phyloP scores from a whole-genome alignment of 2,113 vertebrate genomes.

The Ptyas mucosa region DNA sequence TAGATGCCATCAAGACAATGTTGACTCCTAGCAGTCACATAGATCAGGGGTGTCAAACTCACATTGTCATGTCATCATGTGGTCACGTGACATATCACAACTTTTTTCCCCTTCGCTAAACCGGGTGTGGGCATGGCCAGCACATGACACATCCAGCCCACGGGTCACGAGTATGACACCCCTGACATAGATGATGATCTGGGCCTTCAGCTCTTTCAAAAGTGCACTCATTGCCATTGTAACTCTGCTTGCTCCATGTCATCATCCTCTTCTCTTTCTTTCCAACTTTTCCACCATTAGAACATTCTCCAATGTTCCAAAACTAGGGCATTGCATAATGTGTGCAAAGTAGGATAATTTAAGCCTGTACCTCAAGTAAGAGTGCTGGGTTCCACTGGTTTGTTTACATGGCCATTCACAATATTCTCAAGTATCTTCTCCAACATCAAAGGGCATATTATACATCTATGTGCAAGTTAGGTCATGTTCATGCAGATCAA shows the following conservation, averaged over 20 bases:
- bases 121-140: too few relatives aligned
- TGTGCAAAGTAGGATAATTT: not conserved
- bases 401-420: not conserved
- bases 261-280: not conserved
- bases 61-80: rapidly evolving
- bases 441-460: not conserved
- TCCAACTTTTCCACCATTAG: not conserved
- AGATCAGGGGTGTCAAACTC: not conserved
- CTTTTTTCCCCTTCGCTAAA: too few relatives aligned
- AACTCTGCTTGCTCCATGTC: not conserved
- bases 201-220: not conserved
- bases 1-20: not conserved
- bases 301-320: not conserved
- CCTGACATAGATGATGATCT: not conserved
- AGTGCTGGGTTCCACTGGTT: not conserved
- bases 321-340: not conserved
- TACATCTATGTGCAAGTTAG: not conserved
- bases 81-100: too few relatives aligned
- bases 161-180: too few relatives aligned
- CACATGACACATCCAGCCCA: too few relatives aligned
- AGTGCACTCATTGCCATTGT: not conserved
- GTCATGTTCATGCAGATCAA: not conserved
- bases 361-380: not conserved
- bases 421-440: not conserved
- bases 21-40: not conserved